Evolutionary conservation across 2,888 invertebrate species (phyloP), one percentile per base, ranked within the genome.

Genomic region (Andrena bicolor): DNA sequence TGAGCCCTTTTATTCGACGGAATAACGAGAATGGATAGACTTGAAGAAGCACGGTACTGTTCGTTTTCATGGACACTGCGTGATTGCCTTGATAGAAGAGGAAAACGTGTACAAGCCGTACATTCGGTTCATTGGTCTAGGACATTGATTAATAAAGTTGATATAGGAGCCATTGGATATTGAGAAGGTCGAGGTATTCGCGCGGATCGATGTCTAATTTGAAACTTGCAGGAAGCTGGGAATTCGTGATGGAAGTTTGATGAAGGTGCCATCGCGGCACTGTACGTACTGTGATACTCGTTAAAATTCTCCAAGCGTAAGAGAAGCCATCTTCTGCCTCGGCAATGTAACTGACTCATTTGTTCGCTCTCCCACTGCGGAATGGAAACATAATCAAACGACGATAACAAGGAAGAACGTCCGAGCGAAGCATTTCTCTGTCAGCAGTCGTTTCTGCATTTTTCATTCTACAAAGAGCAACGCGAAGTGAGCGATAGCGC

Each of bases 241-340:
- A 73, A 66, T 65, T 73, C 28, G 35, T 10, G 73, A 73, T 65
- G 28, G 66, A 65, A 73, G 73, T 73, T 73, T 65, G 66, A 65
- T 73, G 66, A 28, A 51, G 73, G 73, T 56, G 53, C 66, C 66
- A 35, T 28, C 35, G 51, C 48, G 7, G 20, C 28, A 1, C 73
- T 28, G 20, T 23, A 13, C n/a, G n/a, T 13, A 10, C 41, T 41
- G 41, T 66, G 65, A 53, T 65, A 72, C 53, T 56, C 56, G 23
- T 56, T 56, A 28, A 26, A 35, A 64, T 66, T 72, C 51, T 28
- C 26, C 32, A 53, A 68, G 23, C 23, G 23, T 23, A 13, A 23
- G 30, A 51, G 51, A 28, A 32, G n/a, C 56, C 23, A 56, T 26
- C 56, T 56, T 3, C 51, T 35, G 32, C 32, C 32, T 8, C 23